These are phyloP conservation scores for Sylvietta virens DNA, from an alignment of 2,113 vertebrate species.

Conservation along the genomic window DNA sequence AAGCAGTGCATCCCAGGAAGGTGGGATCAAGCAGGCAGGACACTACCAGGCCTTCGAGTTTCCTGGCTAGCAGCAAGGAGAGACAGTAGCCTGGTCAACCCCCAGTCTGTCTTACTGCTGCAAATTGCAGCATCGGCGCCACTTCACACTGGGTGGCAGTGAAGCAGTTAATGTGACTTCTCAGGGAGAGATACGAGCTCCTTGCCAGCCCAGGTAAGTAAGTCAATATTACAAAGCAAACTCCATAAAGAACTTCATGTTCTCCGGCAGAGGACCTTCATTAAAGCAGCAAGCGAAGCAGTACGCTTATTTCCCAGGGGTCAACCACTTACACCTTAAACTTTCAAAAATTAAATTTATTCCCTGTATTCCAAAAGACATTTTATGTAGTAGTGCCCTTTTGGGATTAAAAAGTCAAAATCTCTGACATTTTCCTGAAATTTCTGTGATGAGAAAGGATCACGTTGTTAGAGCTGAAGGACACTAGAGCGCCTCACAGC, in stretches of 20 bases:
- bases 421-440: slow-evolving; percentile 15
- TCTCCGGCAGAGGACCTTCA: not conserved
- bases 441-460: not conserved
- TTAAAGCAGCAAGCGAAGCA: not conserved
- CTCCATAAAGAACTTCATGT: not conserved
- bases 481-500: not conserved
- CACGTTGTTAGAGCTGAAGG: not conserved
- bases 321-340: not conserved
- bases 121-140: not conserved
- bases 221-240: slow-evolving; percentile 42
- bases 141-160: not conserved
- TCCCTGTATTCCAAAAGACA: not conserved
- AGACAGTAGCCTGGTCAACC: not conserved
- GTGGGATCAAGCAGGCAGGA: not conserved
- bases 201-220: not conserved
- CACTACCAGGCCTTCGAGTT: not conserved
- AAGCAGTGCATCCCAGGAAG: not conserved
- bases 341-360: slow-evolving; percentile 22
- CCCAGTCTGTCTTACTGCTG: not conserved
- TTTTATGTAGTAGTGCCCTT: not conserved
- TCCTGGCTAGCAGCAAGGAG: not conserved
- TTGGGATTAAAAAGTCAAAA: not conserved
- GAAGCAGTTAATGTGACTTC: slow-evolving; percentile 13
- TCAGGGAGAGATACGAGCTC: not conserved
- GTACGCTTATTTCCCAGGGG: not conserved